Evolutionary conservation across 2,113 vertebrate genomes (phyloP), one percentile per base, ranked within the genome.

Genomic region (Pterocles orientalis): DNA sequence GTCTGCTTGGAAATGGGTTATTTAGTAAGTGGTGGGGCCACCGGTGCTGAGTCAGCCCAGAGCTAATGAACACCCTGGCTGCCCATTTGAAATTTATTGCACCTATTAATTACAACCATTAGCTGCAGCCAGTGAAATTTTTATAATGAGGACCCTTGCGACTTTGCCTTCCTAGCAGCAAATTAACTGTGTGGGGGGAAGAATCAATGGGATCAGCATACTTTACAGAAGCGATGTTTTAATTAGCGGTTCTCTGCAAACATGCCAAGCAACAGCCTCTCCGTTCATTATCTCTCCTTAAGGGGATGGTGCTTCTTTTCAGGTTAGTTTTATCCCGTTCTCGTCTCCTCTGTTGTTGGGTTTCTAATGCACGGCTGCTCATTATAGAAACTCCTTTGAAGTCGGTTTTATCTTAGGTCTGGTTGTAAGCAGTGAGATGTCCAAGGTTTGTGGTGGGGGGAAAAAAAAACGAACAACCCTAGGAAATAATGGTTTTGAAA

Each of bases 51-150:
- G 97, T 98, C 98, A 97, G 96, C 97, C 96, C 93, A 64, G 81
- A 96, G 97, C 94, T 97, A 97, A 96, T 97, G 97, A 98, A 98
- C 96, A 96, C 96, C 94, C 97, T 76, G 96, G 97, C 97, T 97
- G 95, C 97, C 96, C 97, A 96, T 71, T 97, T 95, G 95, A 94
- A 98, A 97, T 93, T 97, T 96, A 94, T 94, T 93, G 96, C 96
- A 96, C 97, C 97, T 98, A 97, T 98, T 98, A 98, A 98, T 98
- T 97, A 97, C 97, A 96, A 94, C 92, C 92, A 97, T 96, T 97
- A 96, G 93, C 95, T 66, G 65, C 90, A 96, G 96, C 97, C 95
- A 90, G 95, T 95, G 96, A 97, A 96, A 97, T 95, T 96, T 97
- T 96, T 96, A 91, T 95, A 93, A 88, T 96, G 97, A 97, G 94